Percentiles rank a stretch among this genome's conserved stretches.
Evolutionary conservation across 2,888 invertebrate genomes (phyloP).

Genomic region (Tenthredo amoena): DNA sequence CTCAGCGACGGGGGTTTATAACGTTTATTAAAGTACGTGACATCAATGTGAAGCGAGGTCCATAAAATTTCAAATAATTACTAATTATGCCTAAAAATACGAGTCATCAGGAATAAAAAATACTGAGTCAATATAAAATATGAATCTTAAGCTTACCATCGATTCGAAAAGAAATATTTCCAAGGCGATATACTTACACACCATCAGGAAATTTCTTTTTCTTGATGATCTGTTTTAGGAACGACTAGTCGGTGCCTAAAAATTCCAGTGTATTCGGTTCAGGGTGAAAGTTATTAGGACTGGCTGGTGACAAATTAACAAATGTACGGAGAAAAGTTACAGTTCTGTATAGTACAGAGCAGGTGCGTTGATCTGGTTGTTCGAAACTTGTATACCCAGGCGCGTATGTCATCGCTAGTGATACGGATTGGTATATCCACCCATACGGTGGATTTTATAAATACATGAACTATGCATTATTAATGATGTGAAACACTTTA

Average conservation of each 20-base stretch:
- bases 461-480: constrained; percentile 17
- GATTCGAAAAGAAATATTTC: too few species aligned
- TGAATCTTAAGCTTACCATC: too few species aligned
- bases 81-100: too few species aligned
- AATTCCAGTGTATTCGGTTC: neutral
- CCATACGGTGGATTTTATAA: neutral
- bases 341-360: neutral
- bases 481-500: constrained; percentile 40
- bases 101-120: too few species aligned
- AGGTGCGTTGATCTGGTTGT: constrained; percentile 29
- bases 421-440: neutral
- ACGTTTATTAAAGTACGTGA: neutral
- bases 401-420: neutral
- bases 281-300: constrained; percentile 43
- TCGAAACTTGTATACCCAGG: neutral
- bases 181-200: too few species aligned
- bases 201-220: too few species aligned
- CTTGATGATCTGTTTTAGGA: neutral
- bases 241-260: neutral
- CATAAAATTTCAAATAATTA: too few species aligned
- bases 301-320: constrained; percentile 35
- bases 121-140: too few species aligned
- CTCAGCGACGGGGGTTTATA: neutral
- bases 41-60: neutral
- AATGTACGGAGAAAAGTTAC: neutral